phyloP scores from a whole-genome alignment of 2,113 vertebrate species.

The Atrichornis clamosus region DNA sequence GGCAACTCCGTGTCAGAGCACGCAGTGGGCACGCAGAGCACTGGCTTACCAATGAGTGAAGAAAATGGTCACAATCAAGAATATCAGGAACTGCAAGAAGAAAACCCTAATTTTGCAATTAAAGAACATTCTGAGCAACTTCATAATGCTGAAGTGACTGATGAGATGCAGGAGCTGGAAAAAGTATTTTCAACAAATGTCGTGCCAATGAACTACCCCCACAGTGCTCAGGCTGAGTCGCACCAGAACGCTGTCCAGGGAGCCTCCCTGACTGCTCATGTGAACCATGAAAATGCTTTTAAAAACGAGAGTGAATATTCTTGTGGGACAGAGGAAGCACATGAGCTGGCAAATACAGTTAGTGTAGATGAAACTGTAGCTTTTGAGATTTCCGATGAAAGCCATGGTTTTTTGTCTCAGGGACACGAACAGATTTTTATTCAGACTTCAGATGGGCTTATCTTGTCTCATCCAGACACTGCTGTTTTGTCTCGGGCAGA shows the following conservation, averaged over 20 bases:
- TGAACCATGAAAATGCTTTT: background rate
- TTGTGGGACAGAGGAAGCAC: background rate
- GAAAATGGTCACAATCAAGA: background rate
- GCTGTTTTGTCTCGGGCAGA: slow-evolving; percentile 69
- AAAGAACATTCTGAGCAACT: slow-evolving; percentile 3
- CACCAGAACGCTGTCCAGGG: background rate
- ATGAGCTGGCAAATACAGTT: background rate
- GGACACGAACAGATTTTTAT: slow-evolving; percentile 75
- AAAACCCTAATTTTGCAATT: background rate
- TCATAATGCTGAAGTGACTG: background rate
- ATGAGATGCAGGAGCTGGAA: slow-evolving; percentile 62
- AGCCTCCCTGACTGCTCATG: background rate
- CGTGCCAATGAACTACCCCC: background rate
- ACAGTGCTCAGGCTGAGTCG: background rate
- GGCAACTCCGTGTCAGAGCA: background rate
- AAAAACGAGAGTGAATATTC: background rate
- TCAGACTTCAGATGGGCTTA: slow-evolving; percentile 76
- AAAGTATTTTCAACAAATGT: slow-evolving; percentile 38
- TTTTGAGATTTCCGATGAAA: slow-evolving; percentile 64
- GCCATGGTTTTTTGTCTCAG: slow-evolving; percentile 61
- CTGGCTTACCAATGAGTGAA: background rate
- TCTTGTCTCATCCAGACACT: slow-evolving; percentile 73
- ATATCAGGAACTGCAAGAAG: background rate
- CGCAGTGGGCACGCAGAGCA: background rate
- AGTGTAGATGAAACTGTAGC: slow-evolving; percentile 43